Conservation (phyloP, 2,797 vertebrate species). For the Leptatherina wallacei region DNA sequence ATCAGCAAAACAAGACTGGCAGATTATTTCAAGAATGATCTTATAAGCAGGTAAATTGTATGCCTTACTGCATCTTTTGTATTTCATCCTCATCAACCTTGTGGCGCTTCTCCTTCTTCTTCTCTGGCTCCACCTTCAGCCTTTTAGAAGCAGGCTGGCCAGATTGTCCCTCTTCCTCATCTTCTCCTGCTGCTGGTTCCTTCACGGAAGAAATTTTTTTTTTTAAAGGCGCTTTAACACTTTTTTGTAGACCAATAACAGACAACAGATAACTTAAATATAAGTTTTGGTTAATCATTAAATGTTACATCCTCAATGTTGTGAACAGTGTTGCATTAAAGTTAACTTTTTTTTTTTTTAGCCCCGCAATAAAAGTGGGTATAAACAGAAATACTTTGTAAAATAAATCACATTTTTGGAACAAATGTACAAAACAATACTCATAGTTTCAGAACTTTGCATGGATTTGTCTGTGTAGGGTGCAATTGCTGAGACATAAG, state of each 20-base stretch:
- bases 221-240: background rate
- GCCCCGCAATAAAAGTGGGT: too few species aligned
- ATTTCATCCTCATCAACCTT: constrained; percentile 99
- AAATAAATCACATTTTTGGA: too few species aligned
- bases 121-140: constrained; percentile 91
- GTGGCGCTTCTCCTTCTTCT: constrained; percentile 94
- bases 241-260: background rate
- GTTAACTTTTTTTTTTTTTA: too few species aligned
- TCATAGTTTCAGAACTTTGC: too few species aligned
- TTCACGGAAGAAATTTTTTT: constrained; percentile 30
- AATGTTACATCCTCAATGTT: too few species aligned
- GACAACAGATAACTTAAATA: background rate
- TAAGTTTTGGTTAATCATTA: too few species aligned
- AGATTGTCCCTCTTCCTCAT: constrained; percentile 86
- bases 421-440: too few species aligned
- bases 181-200: constrained; percentile 72
- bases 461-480: too few species aligned
- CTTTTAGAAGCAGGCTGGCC: constrained; percentile 83
- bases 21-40: background rate
- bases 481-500: too few species aligned
- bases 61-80: constrained; percentile 98
- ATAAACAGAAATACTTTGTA: too few species aligned
- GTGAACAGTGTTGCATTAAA: too few species aligned
- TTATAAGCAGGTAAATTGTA: background rate
- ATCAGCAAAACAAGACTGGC: background rate